Conservation (phyloP, 2,797 vertebrate genomes). For the Poecilia picta region DNA sequence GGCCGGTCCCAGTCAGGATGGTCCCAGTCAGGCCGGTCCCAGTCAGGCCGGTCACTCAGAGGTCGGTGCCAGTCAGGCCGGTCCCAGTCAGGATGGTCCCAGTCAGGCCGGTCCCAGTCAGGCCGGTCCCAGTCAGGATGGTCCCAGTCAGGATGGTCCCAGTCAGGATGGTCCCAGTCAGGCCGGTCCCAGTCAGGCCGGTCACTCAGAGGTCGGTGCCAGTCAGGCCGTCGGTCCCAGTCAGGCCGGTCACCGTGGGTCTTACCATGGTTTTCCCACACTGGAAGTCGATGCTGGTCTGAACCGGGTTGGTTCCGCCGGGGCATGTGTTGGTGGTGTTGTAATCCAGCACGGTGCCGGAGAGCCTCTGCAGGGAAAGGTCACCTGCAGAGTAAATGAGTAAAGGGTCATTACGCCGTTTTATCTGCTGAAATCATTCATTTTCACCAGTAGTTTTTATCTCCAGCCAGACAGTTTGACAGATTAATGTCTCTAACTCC, state of each 20-base stretch:
- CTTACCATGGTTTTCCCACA: slow-evolving; percentile 96
- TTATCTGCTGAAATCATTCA: neutral
- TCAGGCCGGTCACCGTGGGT: neutral
- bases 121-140: too few species aligned
- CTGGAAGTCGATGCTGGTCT: slow-evolving; percentile 91
- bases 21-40: too few species aligned
- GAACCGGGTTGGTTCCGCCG: slow-evolving; percentile 69
- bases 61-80: too few species aligned
- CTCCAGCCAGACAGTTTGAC: neutral
- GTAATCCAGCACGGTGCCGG: slow-evolving; percentile 83
- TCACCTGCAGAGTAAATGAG: slow-evolving; percentile 79
- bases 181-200: too few species aligned
- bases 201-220: too few species aligned
- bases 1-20: too few species aligned
- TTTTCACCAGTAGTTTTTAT: neutral
- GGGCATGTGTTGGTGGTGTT: slow-evolving; percentile 78
- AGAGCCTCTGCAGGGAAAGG: slow-evolving; percentile 61
- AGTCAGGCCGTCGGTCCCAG: too few species aligned
- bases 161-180: too few species aligned
- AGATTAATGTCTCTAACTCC: slow-evolving; percentile 18
- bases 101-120: too few species aligned
- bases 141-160: too few species aligned
- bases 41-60: too few species aligned
- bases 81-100: too few species aligned
- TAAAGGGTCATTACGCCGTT: neutral